phyloP scores from a whole-genome alignment of 2,113 vertebrate genomes.

The Aphelocoma coerulescens region DNA sequence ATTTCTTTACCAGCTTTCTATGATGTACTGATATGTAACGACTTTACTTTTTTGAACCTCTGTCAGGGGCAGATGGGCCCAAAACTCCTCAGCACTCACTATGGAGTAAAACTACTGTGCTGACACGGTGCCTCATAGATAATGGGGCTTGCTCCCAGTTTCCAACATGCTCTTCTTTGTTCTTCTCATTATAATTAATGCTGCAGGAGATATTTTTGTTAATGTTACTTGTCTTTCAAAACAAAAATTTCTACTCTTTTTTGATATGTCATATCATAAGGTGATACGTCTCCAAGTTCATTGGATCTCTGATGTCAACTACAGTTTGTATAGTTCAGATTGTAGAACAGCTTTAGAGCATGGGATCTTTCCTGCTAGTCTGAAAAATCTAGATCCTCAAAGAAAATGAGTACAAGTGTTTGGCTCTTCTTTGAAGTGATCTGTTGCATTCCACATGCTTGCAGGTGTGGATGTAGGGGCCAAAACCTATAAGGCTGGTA shows the following conservation, averaged over 20 bases:
- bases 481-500: neutral
- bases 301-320: neutral
- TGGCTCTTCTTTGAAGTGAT: neutral
- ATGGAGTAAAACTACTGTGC: neutral
- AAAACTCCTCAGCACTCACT: neutral
- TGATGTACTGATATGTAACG: neutral
- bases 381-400: neutral
- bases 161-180: neutral
- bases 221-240: neutral
- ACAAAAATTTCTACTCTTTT: neutral
- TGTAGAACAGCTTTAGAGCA: neutral
- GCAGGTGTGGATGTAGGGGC: neutral
- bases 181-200: neutral
- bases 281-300: rapidly evolving
- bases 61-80: neutral
- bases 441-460: neutral
- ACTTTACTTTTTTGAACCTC: neutral
- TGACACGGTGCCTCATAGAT: neutral
- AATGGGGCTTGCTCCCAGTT: neutral
- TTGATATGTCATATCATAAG: neutral
- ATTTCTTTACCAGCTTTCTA: neutral
- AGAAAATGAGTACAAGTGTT: neutral
- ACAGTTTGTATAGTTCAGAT: neutral
- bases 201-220: neutral
- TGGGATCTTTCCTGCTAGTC: neutral